phyloP scores from a whole-genome alignment of 2,113 vertebrate species.

The Bothrops jararaca region DNA sequence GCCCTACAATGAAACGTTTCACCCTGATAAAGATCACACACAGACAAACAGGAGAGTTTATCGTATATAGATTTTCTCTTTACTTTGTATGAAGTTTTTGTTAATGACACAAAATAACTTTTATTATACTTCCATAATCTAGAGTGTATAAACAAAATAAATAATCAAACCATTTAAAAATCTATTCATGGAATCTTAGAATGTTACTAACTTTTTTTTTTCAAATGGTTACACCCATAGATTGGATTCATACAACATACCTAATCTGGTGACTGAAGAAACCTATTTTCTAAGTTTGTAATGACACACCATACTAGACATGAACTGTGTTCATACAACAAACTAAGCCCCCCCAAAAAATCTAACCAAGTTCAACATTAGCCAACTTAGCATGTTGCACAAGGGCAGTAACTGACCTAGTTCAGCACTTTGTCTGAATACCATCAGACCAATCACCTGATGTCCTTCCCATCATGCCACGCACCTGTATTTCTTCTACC shows the following conservation, averaged over 20 bases:
- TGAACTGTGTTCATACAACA: not conserved
- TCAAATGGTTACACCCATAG: not conserved
- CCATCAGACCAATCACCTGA: not conserved
- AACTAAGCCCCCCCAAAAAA: not conserved
- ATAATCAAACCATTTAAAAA: not conserved
- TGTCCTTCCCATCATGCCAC: not conserved
- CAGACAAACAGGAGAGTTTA: too few relatives aligned
- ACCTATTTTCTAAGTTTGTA: not conserved
- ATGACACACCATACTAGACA: not conserved
- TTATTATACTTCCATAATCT: not conserved
- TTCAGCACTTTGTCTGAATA: not conserved
- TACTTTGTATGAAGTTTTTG: not conserved
- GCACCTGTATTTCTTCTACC: slow-evolving; percentile 96
- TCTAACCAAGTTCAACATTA: not conserved
- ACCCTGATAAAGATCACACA: too few relatives aligned
- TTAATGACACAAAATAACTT: not conserved
- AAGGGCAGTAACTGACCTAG: not conserved
- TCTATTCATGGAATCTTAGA: not conserved
- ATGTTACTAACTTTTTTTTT: not conserved
- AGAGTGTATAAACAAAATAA: not conserved
- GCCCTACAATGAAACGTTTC: too few relatives aligned
- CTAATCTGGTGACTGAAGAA: not conserved
- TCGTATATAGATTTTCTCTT: not conserved
- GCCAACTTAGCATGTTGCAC: not conserved
- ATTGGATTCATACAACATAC: not conserved